phyloP scores from a whole-genome alignment of 92 coral and sea anemone species.

The Palythoa caribaeorum region DNA sequence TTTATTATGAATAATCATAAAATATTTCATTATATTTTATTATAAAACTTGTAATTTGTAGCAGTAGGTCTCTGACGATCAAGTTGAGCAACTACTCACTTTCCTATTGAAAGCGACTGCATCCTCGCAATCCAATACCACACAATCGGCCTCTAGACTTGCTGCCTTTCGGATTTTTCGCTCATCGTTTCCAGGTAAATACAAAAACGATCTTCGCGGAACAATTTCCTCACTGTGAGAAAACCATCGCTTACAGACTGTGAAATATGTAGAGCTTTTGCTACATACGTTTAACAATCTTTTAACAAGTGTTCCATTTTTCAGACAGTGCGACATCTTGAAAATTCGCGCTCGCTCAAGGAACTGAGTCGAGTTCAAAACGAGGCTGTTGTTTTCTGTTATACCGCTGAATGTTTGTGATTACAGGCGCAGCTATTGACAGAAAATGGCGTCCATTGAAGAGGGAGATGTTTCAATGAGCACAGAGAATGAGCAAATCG shows the following conservation, averaged over 20 bases:
- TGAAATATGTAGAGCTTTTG: neutral
- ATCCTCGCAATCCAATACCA: constrained; percentile 96
- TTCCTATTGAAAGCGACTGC: constrained; percentile 89
- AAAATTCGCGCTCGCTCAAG: constrained; percentile 31
- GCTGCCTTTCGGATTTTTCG: constrained; percentile 89
- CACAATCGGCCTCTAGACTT: constrained; percentile 83
- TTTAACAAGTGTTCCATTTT: neutral
- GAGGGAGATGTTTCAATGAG: neutral
- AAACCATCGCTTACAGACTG: constrained; percentile 25
- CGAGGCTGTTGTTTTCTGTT: constrained; percentile 10
- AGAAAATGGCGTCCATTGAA: constrained; percentile 32
- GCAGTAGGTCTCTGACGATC: neutral
- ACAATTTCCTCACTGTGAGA: constrained; percentile 45
- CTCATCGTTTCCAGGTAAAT: constrained; percentile 97
- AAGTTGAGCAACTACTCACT: constrained; percentile 49
- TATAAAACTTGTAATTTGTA: neutral
- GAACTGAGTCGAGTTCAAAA: constrained; percentile 36
- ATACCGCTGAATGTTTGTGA: constrained; percentile 13
- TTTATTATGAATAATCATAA: no score
- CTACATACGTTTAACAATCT: constrained; percentile 2
- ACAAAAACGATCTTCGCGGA: constrained; percentile 95
- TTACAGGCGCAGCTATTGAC: neutral
- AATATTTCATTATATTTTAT: neutral
- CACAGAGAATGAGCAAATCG: neutral
- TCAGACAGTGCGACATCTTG: constrained; percentile 19